These are phyloP conservation scores for Heliconius congener DNA, from an alignment of 1,140 invertebrate genomes.

Conservation along the genomic window DNA sequence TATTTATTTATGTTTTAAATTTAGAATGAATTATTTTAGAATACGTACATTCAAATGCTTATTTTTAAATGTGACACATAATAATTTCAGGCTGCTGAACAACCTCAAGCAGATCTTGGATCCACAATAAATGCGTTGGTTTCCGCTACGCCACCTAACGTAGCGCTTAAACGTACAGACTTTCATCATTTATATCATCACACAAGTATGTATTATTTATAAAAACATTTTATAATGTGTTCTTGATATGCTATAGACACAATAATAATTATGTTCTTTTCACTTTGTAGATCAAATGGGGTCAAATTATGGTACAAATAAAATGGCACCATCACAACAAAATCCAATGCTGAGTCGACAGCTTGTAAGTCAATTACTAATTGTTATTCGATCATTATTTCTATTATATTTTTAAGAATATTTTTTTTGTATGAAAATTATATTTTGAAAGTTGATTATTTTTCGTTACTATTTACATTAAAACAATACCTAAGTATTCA, in stretches of 20 bases:
- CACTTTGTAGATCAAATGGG: slow-evolving; percentile 71
- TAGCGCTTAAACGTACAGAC: slow-evolving; percentile 65
- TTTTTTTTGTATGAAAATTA: too few relatives aligned
- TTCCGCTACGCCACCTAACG: slow-evolving; percentile 68
- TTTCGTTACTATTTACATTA: too few relatives aligned
- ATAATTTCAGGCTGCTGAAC: slow-evolving; percentile 64
- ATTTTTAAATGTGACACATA: neutral
- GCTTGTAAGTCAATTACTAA: slow-evolving; percentile 81
- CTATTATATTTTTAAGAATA: too few relatives aligned
- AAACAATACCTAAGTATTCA: too few relatives aligned
- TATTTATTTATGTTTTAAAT: neutral
- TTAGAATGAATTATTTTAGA: neutral
- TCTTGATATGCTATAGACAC: neutral
- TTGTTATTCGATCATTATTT: neutral
- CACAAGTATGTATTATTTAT: slow-evolving; percentile 51
- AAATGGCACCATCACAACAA: slow-evolving; percentile 83
- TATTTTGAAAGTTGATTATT: too few relatives aligned
- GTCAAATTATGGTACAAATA: slow-evolving; percentile 73
- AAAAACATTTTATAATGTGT: neutral
- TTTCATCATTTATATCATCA: slow-evolving; percentile 70
- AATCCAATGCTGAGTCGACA: slow-evolving; percentile 92
- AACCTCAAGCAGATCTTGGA: slow-evolving; percentile 68
- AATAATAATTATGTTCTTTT: slow-evolving; percentile 17
- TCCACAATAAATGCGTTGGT: slow-evolving; percentile 71
- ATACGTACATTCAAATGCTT: neutral